These are phyloP conservation scores for Falco cherrug DNA, from an alignment of 2,797 vertebrate species.

Conservation along the genomic window DNA sequence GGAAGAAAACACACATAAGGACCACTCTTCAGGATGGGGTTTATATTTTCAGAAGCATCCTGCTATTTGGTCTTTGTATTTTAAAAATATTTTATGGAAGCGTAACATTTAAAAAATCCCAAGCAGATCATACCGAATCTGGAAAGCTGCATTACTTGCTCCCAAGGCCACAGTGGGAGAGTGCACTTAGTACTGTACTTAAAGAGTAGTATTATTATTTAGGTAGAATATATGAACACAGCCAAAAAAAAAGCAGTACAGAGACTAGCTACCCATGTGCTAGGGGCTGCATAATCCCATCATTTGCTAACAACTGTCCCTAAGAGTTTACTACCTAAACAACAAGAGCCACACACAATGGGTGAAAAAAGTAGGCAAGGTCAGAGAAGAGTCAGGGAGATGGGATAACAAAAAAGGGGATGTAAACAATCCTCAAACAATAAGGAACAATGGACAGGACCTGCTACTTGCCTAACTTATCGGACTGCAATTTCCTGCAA, in stretches of 20 bases:
- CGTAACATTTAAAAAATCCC: background rate
- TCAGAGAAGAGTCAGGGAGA: constrained; percentile 48
- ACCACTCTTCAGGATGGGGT: background rate
- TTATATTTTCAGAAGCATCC: background rate
- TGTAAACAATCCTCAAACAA: constrained; percentile 52
- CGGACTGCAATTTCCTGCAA: constrained; percentile 35
- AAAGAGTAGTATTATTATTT: background rate
- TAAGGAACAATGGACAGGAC: constrained; percentile 10
- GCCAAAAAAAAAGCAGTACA: background rate
- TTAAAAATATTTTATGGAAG: background rate
- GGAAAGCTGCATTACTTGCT: background rate
- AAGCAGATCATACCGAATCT: background rate
- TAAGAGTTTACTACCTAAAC: background rate
- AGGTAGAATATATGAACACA: background rate
- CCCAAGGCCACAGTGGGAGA: background rate
- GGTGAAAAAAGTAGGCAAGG: background rate
- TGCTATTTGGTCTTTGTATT: background rate
- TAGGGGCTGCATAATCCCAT: background rate
- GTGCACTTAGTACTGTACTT: background rate
- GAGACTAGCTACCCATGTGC: background rate
- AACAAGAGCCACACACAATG: constrained; percentile 19
- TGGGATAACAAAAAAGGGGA: constrained; percentile 41
- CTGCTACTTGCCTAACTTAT: constrained; percentile 9
- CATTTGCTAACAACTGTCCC: background rate
- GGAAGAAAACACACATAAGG: background rate